Base-by-base conservation (phyloP, 2,797 vertebrate species). In the Hipposideros larvatus region DNA sequence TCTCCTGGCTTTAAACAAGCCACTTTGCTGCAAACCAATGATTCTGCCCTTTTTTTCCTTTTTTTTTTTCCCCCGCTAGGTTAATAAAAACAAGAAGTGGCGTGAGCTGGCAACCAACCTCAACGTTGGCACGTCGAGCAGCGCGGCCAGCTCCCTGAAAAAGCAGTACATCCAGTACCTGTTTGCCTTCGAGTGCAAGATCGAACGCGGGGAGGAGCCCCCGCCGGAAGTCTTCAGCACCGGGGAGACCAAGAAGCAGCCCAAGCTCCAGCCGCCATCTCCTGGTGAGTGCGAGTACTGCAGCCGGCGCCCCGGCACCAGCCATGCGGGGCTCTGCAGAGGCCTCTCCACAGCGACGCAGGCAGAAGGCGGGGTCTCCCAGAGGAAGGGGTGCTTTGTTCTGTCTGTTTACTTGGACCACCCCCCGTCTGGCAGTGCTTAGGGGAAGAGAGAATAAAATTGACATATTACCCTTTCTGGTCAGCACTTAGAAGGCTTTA, bases 11-110 rank as follows among this genome's bases (percentile, higher is more conserved):
- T 96, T 98, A 97, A 98, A 97, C 96, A 98, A 97, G 94, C 93
- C 51, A 55, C 82, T 98, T 95, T 87, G 77, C 93, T 97, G 75
- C 96, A 96, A 96, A 97, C 94, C 95, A 93, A 0, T 73, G 89
- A 96, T 91, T 97, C 95, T 98, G 93, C 84, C 63, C 0, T 97
- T 96, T 96, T 63, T 96, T 97, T 96, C 96, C 55, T 97, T 51
- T 41, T 96, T 96, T 97, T 92, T 4, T 97, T 96, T 4, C 93
- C 97, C 96, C 95, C 87, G 22, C 85, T 98, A 99, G 99, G 99
- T 99, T 95, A 99, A 99, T 98, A 99, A 99, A 99, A 99, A 99
- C 98, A 99, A 99, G 98, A 99, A 99, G 98, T 99, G 99, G 99
- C 99, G 99, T 16, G 99, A 99, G 98, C 98, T 99, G 98, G 98